Conservation (phyloP, 2,888 invertebrate genomes). For the Trissoscelio sp. region DNA sequence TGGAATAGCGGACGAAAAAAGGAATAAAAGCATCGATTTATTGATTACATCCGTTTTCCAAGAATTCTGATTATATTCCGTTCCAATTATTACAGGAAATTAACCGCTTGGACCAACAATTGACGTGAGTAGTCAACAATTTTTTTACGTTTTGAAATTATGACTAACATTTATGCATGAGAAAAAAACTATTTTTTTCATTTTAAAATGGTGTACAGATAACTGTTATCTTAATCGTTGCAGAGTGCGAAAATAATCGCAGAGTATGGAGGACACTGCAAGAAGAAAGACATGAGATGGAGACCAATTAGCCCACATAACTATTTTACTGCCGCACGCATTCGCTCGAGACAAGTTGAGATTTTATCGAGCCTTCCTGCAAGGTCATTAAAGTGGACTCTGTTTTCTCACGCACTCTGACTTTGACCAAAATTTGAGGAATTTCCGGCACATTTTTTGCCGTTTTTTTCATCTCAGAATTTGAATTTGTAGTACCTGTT, state of each 20-base stretch:
- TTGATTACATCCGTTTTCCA: constrained; percentile 31
- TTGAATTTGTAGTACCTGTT: not conserved
- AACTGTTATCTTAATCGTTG: constrained; percentile 53
- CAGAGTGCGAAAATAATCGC: constrained; percentile 51
- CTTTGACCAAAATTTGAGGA: constrained; percentile 57
- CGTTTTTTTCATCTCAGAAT: not conserved
- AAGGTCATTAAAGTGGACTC: constrained; percentile 73
- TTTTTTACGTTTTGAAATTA: too few relatives aligned
- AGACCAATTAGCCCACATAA: constrained; percentile 79
- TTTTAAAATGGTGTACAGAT: constrained; percentile 28
- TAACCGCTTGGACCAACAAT: too few relatives aligned
- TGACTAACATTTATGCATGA: not conserved
- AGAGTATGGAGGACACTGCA: constrained; percentile 46
- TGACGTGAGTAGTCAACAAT: too few relatives aligned
- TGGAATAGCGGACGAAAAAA: constrained; percentile 25
- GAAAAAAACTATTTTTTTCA: constrained; percentile 27
- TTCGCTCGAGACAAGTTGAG: constrained; percentile 74
- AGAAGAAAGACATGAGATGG: constrained; percentile 67
- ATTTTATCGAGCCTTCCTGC: constrained; percentile 75
- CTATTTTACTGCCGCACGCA: constrained; percentile 75
- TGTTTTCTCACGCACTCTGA: constrained; percentile 75
- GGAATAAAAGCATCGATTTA: constrained; percentile 41
- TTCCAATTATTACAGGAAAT: not conserved
- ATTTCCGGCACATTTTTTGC: constrained; percentile 10
- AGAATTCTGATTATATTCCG: constrained; percentile 22